phyloP scores from a whole-genome alignment of 2,888 invertebrate species.

The Macrophya annulata region DNA sequence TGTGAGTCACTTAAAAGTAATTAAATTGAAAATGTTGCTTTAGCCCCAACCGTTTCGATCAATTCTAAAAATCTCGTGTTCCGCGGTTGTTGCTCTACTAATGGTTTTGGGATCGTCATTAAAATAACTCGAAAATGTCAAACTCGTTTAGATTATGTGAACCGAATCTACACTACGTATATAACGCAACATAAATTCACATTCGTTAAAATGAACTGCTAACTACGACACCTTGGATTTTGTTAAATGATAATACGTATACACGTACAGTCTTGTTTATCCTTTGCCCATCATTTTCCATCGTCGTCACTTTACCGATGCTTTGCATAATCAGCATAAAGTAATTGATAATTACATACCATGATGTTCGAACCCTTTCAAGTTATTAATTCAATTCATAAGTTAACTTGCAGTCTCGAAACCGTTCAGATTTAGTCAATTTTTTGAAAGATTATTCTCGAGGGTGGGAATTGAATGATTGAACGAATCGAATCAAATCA shows the following conservation, averaged over 20 bases:
- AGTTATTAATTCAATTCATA: no score
- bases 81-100: slow-evolving; percentile 37
- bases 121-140: slow-evolving; percentile 36
- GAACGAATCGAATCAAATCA: neutral
- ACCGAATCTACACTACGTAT: neutral
- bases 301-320: neutral
- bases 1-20: neutral
- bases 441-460: neutral
- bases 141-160: neutral
- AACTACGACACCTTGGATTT: slow-evolving; percentile 26
- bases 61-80: neutral
- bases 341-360: no score
- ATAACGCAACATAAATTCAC: neutral
- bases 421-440: neutral
- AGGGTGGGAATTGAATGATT: neutral
- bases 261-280: neutral
- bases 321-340: no score
- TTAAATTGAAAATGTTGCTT: slow-evolving; percentile 16
- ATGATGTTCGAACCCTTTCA: no score
- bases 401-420: neutral
- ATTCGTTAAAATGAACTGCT: slow-evolving; percentile 14
- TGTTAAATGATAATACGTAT: slow-evolving; percentile 28
- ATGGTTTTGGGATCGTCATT: slow-evolving; percentile 32
- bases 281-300: neutral
- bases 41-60: slow-evolving; percentile 13